phyloP scores from a whole-genome alignment of 2,888 invertebrate species.

The Nowickia ferox region DNA sequence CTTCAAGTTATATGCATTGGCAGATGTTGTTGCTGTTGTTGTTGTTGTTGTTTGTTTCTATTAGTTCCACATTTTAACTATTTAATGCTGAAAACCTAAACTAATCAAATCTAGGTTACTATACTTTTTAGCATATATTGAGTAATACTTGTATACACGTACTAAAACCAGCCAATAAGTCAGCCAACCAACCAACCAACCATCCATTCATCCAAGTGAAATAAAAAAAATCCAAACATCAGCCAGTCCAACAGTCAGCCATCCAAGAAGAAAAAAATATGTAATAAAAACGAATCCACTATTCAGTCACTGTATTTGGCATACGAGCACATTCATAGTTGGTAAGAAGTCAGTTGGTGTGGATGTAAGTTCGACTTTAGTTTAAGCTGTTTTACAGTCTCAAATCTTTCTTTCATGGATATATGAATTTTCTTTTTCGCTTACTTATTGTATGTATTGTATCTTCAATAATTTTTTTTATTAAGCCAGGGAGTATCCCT shows the following conservation, averaged over 20 bases:
- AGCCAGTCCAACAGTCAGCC: slow-evolving; percentile 5
- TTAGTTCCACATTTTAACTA: slow-evolving; percentile 57
- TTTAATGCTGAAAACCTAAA: slow-evolving; percentile 63
- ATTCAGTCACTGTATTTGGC: slow-evolving; percentile 28
- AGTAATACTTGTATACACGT: slow-evolving; percentile 55
- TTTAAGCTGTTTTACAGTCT: slow-evolving; percentile 5
- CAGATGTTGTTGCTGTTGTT: slow-evolving; percentile 24
- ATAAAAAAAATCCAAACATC: slow-evolving; percentile 14
- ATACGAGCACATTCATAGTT: slow-evolving; percentile 29
- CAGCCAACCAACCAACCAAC: neutral
- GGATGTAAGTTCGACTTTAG: slow-evolving; percentile 5
- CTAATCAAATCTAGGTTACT: slow-evolving; percentile 70
- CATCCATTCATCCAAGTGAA: slow-evolving; percentile 37
- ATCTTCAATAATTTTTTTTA: neutral
- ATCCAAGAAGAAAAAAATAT: slow-evolving; percentile 10
- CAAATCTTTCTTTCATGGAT: slow-evolving; percentile 53
- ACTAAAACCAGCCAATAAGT: slow-evolving; percentile 25
- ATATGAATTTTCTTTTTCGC: slow-evolving; percentile 34
- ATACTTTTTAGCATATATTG: slow-evolving; percentile 69
- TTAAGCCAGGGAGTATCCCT: no score
- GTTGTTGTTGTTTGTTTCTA: slow-evolving; percentile 46
- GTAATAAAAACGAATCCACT: slow-evolving; percentile 9
- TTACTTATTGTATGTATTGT: neutral
- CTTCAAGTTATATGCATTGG: neutral
- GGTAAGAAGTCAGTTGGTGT: slow-evolving; percentile 33